These are phyloP conservation scores for Cheilosia pagana DNA, from an alignment of 2,888 invertebrate genomes.

Conservation along the genomic window DNA sequence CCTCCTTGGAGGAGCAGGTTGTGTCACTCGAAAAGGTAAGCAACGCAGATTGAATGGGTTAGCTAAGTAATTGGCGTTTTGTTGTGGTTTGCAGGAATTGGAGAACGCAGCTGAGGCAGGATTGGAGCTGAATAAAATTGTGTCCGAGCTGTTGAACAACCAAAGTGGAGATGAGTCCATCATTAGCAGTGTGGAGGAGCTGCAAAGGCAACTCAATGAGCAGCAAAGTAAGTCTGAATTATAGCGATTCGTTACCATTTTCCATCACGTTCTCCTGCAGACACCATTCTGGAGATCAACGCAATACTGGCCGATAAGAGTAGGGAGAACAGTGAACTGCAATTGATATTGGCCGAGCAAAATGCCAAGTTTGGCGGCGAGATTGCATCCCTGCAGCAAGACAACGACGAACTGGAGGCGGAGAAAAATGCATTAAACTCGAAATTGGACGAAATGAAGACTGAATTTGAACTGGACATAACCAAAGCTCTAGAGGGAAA, in stretches of 20 bases:
- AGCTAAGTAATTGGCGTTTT: neutral
- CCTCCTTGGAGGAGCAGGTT: slow-evolving; percentile 87
- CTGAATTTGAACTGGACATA: slow-evolving; percentile 81
- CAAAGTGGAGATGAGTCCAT: slow-evolving; percentile 87
- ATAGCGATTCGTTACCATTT: neutral
- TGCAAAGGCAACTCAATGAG: slow-evolving; percentile 87
- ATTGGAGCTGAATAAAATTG: slow-evolving; percentile 89
- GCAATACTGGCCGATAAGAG: slow-evolving; percentile 84
- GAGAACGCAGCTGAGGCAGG: slow-evolving; percentile 92
- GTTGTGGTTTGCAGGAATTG: slow-evolving; percentile 85
- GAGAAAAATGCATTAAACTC: slow-evolving; percentile 81
- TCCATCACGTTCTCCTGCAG: slow-evolving; percentile 74
- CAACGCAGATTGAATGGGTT: neutral
- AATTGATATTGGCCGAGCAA: slow-evolving; percentile 81
- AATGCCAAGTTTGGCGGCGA: slow-evolving; percentile 85
- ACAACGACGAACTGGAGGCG: slow-evolving; percentile 84
- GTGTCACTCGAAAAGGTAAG: slow-evolving; percentile 87
- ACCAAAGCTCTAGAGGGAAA: slow-evolving; percentile 80
- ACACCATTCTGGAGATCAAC: slow-evolving; percentile 84
- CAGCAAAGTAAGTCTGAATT: slow-evolving; percentile 84
- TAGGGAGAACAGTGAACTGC: slow-evolving; percentile 85
- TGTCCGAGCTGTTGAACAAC: slow-evolving; percentile 87
- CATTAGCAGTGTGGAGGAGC: slow-evolving; percentile 87
- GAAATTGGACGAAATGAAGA: slow-evolving; percentile 80
- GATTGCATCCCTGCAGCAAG: slow-evolving; percentile 85